Conservation (phyloP, 2,888 invertebrate genomes). For the Chromoteleia sp. region DNA sequence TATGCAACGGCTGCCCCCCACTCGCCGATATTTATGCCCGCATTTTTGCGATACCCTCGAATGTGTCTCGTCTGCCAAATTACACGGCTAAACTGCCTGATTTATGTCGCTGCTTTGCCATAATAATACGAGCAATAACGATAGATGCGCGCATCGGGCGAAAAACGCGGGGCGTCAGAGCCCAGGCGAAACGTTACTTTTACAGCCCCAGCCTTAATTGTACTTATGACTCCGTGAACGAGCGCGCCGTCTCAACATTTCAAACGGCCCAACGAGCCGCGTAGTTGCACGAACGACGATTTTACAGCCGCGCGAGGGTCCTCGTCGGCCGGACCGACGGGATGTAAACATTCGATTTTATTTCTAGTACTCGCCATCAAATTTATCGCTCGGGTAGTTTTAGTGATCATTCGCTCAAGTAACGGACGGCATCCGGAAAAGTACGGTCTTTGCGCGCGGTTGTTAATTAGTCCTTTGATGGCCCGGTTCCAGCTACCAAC, state of each 20-base stretch:
- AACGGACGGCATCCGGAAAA: slow-evolving; percentile 57
- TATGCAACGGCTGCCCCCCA: slow-evolving; percentile 73
- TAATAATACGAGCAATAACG: slow-evolving; percentile 73
- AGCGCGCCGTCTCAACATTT: slow-evolving; percentile 71
- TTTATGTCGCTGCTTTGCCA: slow-evolving; percentile 80
- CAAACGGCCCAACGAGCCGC: slow-evolving; percentile 70
- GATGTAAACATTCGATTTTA: slow-evolving; percentile 69
- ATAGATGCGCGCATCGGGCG: slow-evolving; percentile 61
- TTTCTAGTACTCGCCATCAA: slow-evolving; percentile 64
- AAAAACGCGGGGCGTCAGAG: slow-evolving; percentile 42
- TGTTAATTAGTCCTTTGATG: slow-evolving; percentile 60
- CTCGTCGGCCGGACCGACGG: slow-evolving; percentile 30
- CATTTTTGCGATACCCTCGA: slow-evolving; percentile 72
- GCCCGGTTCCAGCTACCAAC: slow-evolving; percentile 54
- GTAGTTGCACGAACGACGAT: slow-evolving; percentile 65
- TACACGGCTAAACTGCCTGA: slow-evolving; percentile 82
- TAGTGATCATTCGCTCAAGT: slow-evolving; percentile 61
- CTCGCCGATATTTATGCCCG: slow-evolving; percentile 81
- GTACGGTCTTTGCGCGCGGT: slow-evolving; percentile 13
- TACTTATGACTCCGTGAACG: slow-evolving; percentile 77
- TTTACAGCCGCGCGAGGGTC: slow-evolving; percentile 61
- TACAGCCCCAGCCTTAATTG: slow-evolving; percentile 79
- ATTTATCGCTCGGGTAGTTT: slow-evolving; percentile 55
- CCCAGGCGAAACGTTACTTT: slow-evolving; percentile 65
- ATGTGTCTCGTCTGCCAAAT: slow-evolving; percentile 77